phyloP scores from a whole-genome alignment of 2,888 invertebrate genomes.

The Cataglyphis cursor region DNA sequence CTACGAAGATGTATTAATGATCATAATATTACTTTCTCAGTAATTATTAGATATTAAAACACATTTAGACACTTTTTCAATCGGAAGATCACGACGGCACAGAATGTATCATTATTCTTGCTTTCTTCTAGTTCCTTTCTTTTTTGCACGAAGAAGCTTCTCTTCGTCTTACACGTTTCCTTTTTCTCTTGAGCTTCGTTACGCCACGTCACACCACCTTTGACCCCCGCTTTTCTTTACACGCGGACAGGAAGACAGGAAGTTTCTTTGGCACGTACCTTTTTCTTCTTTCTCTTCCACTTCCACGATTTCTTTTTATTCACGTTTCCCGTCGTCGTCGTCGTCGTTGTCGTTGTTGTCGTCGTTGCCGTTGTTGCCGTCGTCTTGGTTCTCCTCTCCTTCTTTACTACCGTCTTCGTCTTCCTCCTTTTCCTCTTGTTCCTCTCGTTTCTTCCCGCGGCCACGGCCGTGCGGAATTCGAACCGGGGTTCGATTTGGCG shows the following conservation, averaged over 20 bases:
- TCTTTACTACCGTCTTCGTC: background rate
- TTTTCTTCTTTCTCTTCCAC: slow-evolving; percentile 49
- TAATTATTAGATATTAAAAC: background rate
- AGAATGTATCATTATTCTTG: slow-evolving; percentile 29
- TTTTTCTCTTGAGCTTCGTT: slow-evolving; percentile 38
- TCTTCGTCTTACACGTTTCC: background rate
- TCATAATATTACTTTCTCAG: background rate
- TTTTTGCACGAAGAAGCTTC: slow-evolving; percentile 34
- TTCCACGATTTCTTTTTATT: slow-evolving; percentile 57
- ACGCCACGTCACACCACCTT: slow-evolving; percentile 48
- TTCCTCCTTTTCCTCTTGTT: slow-evolving; percentile 37
- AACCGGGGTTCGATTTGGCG: slow-evolving; percentile 78
- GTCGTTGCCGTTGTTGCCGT: slow-evolving; percentile 11
- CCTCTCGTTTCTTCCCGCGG: slow-evolving; percentile 54
- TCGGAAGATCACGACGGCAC: background rate
- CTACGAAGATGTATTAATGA: background rate
- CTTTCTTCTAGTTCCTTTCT: slow-evolving; percentile 32
- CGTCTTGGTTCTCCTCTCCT: slow-evolving; percentile 43
- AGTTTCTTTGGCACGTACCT: slow-evolving; percentile 70
- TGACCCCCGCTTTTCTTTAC: slow-evolving; percentile 47
- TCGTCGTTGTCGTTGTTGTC: slow-evolving; percentile 24
- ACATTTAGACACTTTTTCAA: slow-evolving; percentile 25
- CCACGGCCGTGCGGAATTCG: slow-evolving; percentile 74
- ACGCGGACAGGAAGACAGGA: slow-evolving; percentile 62
- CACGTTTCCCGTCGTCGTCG: slow-evolving; percentile 48